phyloP scores from a whole-genome alignment of 2,888 invertebrate species.

The Mythimna impura region DNA sequence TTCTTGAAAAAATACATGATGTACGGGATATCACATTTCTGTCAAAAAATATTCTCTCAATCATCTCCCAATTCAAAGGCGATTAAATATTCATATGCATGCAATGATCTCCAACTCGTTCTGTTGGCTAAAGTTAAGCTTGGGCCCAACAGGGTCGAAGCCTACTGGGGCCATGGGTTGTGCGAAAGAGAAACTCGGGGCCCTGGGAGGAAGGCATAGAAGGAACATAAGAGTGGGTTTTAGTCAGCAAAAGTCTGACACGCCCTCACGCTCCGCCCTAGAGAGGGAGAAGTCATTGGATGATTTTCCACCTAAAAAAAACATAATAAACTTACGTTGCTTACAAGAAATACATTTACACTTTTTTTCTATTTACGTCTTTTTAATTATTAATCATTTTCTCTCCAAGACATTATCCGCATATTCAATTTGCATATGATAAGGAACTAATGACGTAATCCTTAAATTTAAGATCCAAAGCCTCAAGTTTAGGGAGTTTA shows the following conservation, averaged over 20 bases:
- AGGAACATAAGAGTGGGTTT: no score
- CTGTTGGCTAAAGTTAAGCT: not conserved
- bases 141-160: no score
- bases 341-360: not conserved
- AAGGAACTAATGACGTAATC: slow-evolving; percentile 29
- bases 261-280: no score
- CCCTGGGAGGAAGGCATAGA: no score
- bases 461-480: slow-evolving; percentile 49
- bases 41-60: not conserved
- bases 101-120: not conserved
- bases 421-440: slow-evolving; percentile 3
- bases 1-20: no score
- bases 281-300: no score
- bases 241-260: no score
- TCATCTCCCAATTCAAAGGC: not conserved
- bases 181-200: no score
- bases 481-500: slow-evolving; percentile 52
- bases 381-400: not conserved
- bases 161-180: no score
- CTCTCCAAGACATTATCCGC: not conserved
- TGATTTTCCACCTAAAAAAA: no score
- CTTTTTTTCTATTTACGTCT: not conserved
- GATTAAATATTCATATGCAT: not conserved
- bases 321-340: not conserved
- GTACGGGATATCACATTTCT: no score